Percentiles rank a stretch among this genome's conserved stretches.
Conservation (phyloP, 2,797 vertebrate genomes). For the Sparidentex hasta region DNA sequence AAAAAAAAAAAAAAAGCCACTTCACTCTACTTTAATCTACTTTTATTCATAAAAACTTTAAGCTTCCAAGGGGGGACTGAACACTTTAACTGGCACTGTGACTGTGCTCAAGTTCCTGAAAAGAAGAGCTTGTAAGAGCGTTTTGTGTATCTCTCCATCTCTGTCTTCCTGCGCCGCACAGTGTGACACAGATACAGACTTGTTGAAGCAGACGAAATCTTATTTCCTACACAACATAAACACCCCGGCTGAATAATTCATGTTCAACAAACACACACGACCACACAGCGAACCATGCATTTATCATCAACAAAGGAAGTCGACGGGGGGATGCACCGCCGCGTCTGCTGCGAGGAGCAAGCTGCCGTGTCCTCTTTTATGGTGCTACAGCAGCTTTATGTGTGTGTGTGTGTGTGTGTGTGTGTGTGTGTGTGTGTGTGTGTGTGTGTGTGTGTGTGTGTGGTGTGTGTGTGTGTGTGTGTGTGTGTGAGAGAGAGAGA, state of each 20-base stretch:
- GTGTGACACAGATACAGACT: slow-evolving; percentile 32
- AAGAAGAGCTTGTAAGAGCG: not conserved
- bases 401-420: slow-evolving; percentile 14
- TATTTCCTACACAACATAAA: slow-evolving; percentile 59
- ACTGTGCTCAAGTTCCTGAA: not conserved
- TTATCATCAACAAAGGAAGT: slow-evolving; percentile 54
- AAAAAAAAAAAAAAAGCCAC: not conserved
- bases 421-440: slow-evolving; percentile 23
- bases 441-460: slow-evolving; percentile 2
- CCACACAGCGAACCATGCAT: slow-evolving; percentile 25
- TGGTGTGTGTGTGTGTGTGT: slow-evolving; percentile 16
- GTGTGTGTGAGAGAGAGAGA: not conserved
- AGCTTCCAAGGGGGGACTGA: not conserved
- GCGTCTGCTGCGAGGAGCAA: slow-evolving; percentile 10
- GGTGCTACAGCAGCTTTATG: slow-evolving; percentile 9
- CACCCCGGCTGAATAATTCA: slow-evolving; percentile 65
- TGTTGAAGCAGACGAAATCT: slow-evolving; percentile 44
- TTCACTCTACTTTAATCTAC: not conserved
- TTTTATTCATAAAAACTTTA: not conserved
- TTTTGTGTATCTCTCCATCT: not conserved
- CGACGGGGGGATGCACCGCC: slow-evolving; percentile 13
- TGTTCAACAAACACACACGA: slow-evolving; percentile 34
- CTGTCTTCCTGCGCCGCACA: slow-evolving; percentile 5
- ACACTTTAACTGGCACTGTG: not conserved
- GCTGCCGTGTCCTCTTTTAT: slow-evolving; percentile 11